phyloP scores from a whole-genome alignment of 2,797 vertebrate genomes.

The Amblyraja radiata region DNA sequence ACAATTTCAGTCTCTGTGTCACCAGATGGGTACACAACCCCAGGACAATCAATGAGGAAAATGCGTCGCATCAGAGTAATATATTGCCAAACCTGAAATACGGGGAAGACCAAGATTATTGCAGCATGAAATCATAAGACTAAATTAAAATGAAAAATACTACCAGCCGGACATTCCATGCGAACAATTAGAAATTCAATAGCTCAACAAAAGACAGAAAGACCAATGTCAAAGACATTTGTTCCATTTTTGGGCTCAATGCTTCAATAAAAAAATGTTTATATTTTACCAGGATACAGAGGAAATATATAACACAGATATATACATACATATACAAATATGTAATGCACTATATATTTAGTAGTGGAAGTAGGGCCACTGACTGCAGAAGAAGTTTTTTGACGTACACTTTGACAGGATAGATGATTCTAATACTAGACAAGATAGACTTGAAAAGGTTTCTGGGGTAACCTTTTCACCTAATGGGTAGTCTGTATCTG shows the following conservation, averaged over 20 bases:
- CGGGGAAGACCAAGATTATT: not conserved
- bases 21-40: constrained; percentile 93
- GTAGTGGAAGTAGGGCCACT: too few species aligned
- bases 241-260: too few species aligned
- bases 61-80: constrained; percentile 94
- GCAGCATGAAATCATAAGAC: not conserved
- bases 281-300: not conserved
- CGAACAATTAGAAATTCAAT: not conserved
- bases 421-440: too few species aligned
- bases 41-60: constrained; percentile 94
- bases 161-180: not conserved
- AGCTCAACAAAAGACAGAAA: not conserved
- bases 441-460: too few species aligned
- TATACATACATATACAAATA: too few species aligned
- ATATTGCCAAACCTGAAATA: constrained; percentile 89
- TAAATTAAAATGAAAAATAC: not conserved
- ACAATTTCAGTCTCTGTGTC: constrained; percentile 92
- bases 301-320: too few species aligned
- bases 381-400: too few species aligned
- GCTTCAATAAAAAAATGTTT: too few species aligned
- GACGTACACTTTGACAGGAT: too few species aligned
- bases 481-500: too few species aligned
- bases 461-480: too few species aligned
- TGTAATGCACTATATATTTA: too few species aligned
- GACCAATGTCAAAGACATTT: not conserved